These are phyloP conservation scores for Tragelaphus strepsiceros DNA, from an alignment of 2,113 vertebrate species.

Conservation along the genomic window DNA sequence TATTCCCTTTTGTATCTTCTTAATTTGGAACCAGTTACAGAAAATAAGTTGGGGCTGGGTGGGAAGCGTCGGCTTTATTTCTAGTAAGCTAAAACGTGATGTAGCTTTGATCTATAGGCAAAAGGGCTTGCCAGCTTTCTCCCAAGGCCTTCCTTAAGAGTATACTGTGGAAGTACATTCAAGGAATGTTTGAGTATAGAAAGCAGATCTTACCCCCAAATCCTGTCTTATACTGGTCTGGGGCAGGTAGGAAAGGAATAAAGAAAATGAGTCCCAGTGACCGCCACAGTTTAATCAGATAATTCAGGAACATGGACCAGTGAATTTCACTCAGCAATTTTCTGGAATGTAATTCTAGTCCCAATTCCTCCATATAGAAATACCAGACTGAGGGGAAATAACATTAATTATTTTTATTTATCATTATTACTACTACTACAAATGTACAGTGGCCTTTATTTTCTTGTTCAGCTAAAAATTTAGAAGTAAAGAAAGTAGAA, in stretches of 20 bases:
- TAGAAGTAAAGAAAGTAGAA: not conserved
- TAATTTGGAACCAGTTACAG: not conserved
- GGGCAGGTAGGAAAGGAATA: not conserved
- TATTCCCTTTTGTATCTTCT: not conserved
- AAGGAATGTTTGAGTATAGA: not conserved
- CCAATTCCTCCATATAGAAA: not conserved
- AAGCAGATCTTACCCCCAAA: not conserved
- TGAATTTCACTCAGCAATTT: not conserved
- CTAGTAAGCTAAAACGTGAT: not conserved
- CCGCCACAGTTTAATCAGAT: not conserved
- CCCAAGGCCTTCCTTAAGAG: rapidly evolving
- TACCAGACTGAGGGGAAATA: not conserved
- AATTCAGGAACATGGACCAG: not conserved
- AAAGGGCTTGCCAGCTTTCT: not conserved
- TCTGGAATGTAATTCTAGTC: not conserved
- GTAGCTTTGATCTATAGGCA: not conserved
- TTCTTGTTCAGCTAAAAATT: not conserved
- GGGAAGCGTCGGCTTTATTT: not conserved
- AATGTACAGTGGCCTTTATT: not conserved
- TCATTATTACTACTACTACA: not conserved
- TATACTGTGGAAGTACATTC: not conserved
- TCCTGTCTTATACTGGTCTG: not conserved
- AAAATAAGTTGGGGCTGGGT: not conserved
- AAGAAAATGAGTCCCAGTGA: not conserved
- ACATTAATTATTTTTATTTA: not conserved